Conservation (phyloP, 2,113 vertebrate species). For the Erythrocercus mccallii region DNA sequence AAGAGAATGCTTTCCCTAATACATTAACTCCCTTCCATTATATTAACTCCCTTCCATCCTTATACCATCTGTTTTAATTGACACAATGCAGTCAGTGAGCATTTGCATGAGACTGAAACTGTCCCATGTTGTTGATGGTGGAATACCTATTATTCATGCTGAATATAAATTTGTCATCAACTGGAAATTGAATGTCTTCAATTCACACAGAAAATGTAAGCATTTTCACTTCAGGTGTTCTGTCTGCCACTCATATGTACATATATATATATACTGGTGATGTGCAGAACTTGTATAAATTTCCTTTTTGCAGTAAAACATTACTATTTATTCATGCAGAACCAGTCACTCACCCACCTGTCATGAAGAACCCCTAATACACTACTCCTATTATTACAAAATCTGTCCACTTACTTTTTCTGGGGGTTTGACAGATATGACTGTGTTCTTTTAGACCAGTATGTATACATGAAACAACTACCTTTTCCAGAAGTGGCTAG, state of each 20-base stretch:
- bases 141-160: neutral
- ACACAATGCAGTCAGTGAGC: neutral
- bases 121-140: neutral
- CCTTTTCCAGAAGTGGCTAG: neutral
- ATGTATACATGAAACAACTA: neutral
- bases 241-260: neutral
- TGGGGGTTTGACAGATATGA: neutral
- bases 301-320: neutral
- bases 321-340: neutral
- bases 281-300: neutral
- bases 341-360: neutral
- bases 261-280: neutral
- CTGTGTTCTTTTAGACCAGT: neutral
- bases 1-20: neutral
- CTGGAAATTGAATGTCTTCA: neutral
- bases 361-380: neutral
- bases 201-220: neutral
- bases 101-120: neutral
- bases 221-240: neutral
- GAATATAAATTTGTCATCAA: neutral
- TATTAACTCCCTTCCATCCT: neutral
- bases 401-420: neutral
- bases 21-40: neutral
- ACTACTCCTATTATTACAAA: neutral
- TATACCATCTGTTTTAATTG: neutral